Evolutionary conservation across 2,888 invertebrate genomes (phyloP), one percentile per base, ranked within the genome.

Genomic region (Lingula anatina): DNA sequence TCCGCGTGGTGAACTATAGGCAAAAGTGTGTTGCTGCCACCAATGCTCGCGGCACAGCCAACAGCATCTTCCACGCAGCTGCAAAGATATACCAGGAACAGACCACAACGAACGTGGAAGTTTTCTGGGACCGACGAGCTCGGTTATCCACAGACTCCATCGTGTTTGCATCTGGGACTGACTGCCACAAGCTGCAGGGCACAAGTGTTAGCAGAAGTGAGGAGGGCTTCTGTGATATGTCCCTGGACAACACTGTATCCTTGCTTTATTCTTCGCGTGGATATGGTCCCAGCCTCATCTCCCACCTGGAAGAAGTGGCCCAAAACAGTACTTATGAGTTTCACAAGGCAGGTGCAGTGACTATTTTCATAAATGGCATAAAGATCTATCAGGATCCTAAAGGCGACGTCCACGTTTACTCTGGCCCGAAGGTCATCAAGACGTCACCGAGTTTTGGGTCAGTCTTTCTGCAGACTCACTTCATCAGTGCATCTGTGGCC

Each of bases 401-500:
- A 7, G 76, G 75, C 15, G 76, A 78, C 41, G 73, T 78, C 4
- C 62, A 59, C 3, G 71, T 79, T 15, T 65, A 68, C 20, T 66
- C 68, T n/a, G 74, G 75, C 23, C 71, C 74, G n/a, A 73, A 75
- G 49, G 69, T 64, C 41, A 60, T 79, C 28, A 59, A 66, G 20
- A 65, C 73, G 55, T 73, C 71, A n/a, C 73, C 78, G 2, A 47
- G 47, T 5, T 63, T 52, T 23, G 66, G 70, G 21, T 58, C 67
- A 12, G 58, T 76, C 2, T 65, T 66, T 27, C 55, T 78, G 20
- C 65, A 73, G 41, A 76, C 75, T 9, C 63, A 71, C 42, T 67
- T 68, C 51, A 65, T 77, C 38, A 75, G 77, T 47, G 71, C 76
- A 61, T 68, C 70, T n/a, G 66, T 78, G 36, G 77, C 70, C 43